These are phyloP conservation scores for Agriopis aurantiaria DNA, from an alignment of 2,888 invertebrate genomes.

Conservation along the genomic window DNA sequence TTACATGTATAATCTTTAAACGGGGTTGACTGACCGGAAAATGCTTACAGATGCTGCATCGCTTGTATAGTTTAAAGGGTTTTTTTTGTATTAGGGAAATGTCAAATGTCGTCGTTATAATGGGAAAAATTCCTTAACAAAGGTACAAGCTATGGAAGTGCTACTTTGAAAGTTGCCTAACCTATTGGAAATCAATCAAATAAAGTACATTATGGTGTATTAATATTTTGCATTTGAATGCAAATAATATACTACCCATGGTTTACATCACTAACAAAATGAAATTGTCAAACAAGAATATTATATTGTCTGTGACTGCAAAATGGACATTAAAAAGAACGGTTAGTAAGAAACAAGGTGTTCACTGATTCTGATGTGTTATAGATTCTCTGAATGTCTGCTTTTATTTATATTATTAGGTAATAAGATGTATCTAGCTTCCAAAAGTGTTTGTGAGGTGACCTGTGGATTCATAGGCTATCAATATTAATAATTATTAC, in stretches of 20 bases:
- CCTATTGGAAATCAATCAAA: too few relatives aligned
- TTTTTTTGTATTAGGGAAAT: too few relatives aligned
- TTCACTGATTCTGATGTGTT: slow-evolving; percentile 38
- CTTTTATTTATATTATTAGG: slow-evolving; percentile 43
- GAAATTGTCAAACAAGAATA: slow-evolving; percentile 30
- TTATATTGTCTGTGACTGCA: slow-evolving; percentile 57
- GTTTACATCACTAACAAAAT: neutral
- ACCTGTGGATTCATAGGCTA: slow-evolving; percentile 66
- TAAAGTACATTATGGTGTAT: neutral
- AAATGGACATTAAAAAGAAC: slow-evolving; percentile 48
- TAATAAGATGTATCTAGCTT: slow-evolving; percentile 68
- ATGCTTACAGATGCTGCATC: too few relatives aligned
- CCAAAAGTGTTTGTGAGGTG: slow-evolving; percentile 55
- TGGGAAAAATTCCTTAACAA: too few relatives aligned
- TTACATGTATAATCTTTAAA: too few relatives aligned
- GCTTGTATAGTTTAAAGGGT: too few relatives aligned
- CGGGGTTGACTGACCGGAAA: too few relatives aligned
- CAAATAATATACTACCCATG: neutral
- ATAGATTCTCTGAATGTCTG: slow-evolving; percentile 41
- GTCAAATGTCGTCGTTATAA: too few relatives aligned
- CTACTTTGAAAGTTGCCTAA: too few relatives aligned
- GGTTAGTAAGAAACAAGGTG: slow-evolving; percentile 42
- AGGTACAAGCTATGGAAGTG: too few relatives aligned
- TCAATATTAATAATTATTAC: slow-evolving; percentile 52
- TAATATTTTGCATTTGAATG: neutral